A percentile compares a stretch with the other conserved stretches of the same genome.
These are phyloP conservation scores for Ichneumoninae sp. DNA, from an alignment of 2,888 invertebrate genomes.

Conservation along the genomic window DNA sequence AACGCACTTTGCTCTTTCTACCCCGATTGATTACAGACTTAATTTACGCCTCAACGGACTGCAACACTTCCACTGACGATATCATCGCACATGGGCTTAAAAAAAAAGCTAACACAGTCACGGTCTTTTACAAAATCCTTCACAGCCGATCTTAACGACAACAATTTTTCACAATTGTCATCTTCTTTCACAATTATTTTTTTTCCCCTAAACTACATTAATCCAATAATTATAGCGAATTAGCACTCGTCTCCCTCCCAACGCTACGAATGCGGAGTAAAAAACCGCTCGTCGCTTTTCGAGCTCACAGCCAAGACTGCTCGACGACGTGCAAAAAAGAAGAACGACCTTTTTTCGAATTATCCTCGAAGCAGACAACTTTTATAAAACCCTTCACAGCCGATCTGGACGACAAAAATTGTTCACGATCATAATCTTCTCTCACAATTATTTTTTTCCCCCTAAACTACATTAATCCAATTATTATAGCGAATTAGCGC, in stretches of 20 bases:
- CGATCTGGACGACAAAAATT: background rate
- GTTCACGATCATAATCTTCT: background rate
- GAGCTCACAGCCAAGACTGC: background rate
- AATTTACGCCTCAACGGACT: background rate
- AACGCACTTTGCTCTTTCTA: background rate
- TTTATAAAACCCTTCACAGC: conserved; percentile 8
- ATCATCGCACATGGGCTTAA: background rate
- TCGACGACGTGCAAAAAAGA: background rate
- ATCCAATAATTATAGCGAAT: background rate
- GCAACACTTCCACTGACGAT: background rate
- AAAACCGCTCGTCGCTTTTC: background rate
- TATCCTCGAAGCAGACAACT: background rate
- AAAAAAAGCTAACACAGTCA: background rate
- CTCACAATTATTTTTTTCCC: background rate
- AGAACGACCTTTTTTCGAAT: background rate
- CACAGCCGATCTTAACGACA: background rate
- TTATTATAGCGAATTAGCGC: too few species aligned
- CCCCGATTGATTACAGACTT: background rate
- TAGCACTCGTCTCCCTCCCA: too few species aligned
- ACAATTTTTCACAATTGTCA: background rate
- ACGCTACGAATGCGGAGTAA: background rate
- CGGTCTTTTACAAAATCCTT: conserved; percentile 5
- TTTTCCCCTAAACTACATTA: background rate
- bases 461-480: background rate
- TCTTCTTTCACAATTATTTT: background rate